phyloP scores from a whole-genome alignment of 2,888 invertebrate species.

The Agriopis marginaria region DNA sequence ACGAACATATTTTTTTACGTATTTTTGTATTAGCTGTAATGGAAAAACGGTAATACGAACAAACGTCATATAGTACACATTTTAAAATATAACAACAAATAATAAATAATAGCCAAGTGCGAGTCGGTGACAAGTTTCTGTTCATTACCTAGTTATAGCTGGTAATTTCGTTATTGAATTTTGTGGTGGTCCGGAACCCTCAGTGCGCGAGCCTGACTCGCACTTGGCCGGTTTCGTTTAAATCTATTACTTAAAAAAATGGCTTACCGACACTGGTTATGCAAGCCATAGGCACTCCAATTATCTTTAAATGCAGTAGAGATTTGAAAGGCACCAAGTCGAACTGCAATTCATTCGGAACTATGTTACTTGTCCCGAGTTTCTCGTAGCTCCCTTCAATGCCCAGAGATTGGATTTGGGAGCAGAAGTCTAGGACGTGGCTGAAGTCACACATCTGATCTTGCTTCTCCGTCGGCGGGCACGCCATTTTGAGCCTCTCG shows the following conservation, averaged over 20 bases:
- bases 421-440: slow-evolving; percentile 95
- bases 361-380: slow-evolving; percentile 94
- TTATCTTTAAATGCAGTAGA: slow-evolving; percentile 89
- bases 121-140: too few relatives aligned
- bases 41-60: too few relatives aligned
- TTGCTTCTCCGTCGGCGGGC: slow-evolving; percentile 91
- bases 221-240: too few relatives aligned
- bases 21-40: too few relatives aligned
- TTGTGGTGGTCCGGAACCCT: too few relatives aligned
- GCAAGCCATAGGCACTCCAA: slow-evolving; percentile 89
- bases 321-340: slow-evolving; percentile 94
- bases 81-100: too few relatives aligned
- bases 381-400: slow-evolving; percentile 89
- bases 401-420: slow-evolving; percentile 89
- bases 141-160: too few relatives aligned
- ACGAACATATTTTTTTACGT: too few relatives aligned
- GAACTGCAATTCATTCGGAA: slow-evolving; percentile 92
- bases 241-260: background rate
- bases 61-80: too few relatives aligned
- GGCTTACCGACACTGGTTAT: slow-evolving; percentile 87
- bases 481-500: slow-evolving; percentile 94
- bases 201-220: too few relatives aligned
- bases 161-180: too few relatives aligned
- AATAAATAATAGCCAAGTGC: too few relatives aligned
- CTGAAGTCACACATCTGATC: slow-evolving; percentile 95